Percentiles rank a stretch among this genome's conserved stretches.
Conservation (phyloP, 2,797 vertebrate genomes). For the Melanotaenia trifasciata region DNA sequence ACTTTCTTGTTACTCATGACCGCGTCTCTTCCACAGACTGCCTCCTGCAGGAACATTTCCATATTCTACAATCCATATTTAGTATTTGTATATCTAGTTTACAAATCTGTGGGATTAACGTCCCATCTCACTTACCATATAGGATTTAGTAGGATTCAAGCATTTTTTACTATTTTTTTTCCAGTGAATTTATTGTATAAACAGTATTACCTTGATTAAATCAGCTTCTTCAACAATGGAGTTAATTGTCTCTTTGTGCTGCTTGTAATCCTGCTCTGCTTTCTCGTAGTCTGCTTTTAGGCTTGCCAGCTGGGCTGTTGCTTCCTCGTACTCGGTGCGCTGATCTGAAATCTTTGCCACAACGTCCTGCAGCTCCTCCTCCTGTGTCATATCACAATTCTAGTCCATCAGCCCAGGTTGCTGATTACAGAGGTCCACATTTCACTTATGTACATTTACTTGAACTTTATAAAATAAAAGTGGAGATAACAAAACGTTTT, state of each 20-base stretch:
- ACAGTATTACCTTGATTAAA: slow-evolving; percentile 88
- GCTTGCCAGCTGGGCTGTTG: slow-evolving; percentile 74
- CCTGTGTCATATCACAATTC: slow-evolving; percentile 73
- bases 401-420: neutral
- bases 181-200: neutral
- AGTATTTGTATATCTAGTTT: too few species aligned
- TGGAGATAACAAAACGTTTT: neutral
- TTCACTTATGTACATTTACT: neutral
- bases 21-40: neutral
- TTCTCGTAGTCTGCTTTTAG: slow-evolving; percentile 76
- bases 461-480: neutral
- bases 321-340: slow-evolving; percentile 75
- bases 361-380: slow-evolving; percentile 92
- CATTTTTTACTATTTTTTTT: too few species aligned
- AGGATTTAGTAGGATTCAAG: too few species aligned
- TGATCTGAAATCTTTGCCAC: slow-evolving; percentile 83
- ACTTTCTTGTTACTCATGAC: too few species aligned
- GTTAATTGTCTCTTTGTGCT: slow-evolving; percentile 88
- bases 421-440: neutral
- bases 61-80: neutral
- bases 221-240: slow-evolving; percentile 87
- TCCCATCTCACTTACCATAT: too few species aligned
- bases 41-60: neutral
- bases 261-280: slow-evolving; percentile 85
- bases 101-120: too few species aligned